Evolutionary conservation across 2,113 vertebrate genomes (phyloP).

Genomic region (Rhinogobius similis): DNA sequence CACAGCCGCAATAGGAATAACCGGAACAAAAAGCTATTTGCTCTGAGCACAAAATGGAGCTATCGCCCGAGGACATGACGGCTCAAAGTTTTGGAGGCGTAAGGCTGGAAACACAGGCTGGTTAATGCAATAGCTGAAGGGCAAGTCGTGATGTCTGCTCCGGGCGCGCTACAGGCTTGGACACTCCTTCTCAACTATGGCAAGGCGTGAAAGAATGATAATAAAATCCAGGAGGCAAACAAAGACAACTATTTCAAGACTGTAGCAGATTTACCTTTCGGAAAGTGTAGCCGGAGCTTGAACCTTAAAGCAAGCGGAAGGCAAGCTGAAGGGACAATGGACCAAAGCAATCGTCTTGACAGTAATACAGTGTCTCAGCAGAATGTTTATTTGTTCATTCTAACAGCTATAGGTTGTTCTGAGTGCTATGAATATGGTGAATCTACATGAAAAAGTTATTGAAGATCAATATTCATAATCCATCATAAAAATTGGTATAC

Average conservation of each 20-base stretch:
- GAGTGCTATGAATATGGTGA: too few species aligned
- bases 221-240: not conserved
- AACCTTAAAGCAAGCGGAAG: too few species aligned
- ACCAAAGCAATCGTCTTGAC: too few species aligned
- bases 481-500: too few species aligned
- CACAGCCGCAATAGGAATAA: not conserved
- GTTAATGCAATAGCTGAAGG: conserved; percentile 21
- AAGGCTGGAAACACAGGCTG: conserved; percentile 9
- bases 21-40: conserved; percentile 7
- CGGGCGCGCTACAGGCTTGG: conserved; percentile 31
- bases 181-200: conserved; percentile 32
- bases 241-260: not conserved
- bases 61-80: conserved; percentile 25
- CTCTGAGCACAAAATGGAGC: conserved; percentile 9
- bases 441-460: too few species aligned
- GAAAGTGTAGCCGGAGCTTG: not conserved
- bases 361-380: too few species aligned
- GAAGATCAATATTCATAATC: too few species aligned
- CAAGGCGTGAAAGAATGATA: conserved; percentile 1
- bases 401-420: too few species aligned
- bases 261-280: not conserved
- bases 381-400: too few species aligned
- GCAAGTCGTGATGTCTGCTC: conserved; percentile 36
- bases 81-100: conserved; percentile 10
- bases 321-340: too few species aligned